Percentiles rank a stretch among this genome's conserved stretches.
Evolutionary conservation across 2,797 vertebrate genomes (phyloP).

Genomic region (Clarias platycephalus): DNA sequence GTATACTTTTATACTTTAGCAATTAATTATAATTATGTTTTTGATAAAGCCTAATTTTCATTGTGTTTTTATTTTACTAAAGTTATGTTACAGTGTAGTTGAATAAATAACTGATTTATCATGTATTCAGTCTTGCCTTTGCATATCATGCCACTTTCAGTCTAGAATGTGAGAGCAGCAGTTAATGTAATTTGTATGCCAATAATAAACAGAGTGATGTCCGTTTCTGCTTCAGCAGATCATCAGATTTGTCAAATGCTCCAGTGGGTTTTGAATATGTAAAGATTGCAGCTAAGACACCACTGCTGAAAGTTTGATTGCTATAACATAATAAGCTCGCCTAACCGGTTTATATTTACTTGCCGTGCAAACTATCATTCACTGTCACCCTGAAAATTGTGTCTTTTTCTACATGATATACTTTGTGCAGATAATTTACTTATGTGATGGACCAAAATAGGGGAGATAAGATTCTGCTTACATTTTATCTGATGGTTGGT

Average conservation of each 20-base stretch:
- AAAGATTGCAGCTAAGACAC: constrained; percentile 66
- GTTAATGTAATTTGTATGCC: constrained; percentile 78
- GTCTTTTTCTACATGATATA: constrained; percentile 64
- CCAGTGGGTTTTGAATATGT: constrained; percentile 75
- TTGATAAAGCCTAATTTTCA: not conserved
- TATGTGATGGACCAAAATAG: constrained; percentile 61
- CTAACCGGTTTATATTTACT: constrained; percentile 77
- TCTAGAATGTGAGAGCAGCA: constrained; percentile 64
- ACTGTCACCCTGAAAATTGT: constrained; percentile 58
- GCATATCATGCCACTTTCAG: constrained; percentile 46
- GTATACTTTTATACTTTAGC: not conserved
- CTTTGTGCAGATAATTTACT: constrained; percentile 66
- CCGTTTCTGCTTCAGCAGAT: constrained; percentile 74
- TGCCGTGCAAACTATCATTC: constrained; percentile 66
- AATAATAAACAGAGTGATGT: constrained; percentile 76
- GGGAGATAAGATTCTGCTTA: constrained; percentile 9
- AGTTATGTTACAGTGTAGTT: not conserved
- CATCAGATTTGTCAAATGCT: constrained; percentile 75
- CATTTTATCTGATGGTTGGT: constrained; percentile 47
- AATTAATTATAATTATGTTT: not conserved
- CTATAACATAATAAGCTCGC: constrained; percentile 69
- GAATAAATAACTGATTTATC: not conserved
- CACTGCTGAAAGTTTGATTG: constrained; percentile 71
- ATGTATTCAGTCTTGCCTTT: constrained; percentile 12
- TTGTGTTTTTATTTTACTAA: not conserved